Evolutionary conservation across 53 echinoderm and acorn worm species (phyloP).

Genomic region (Astropecten irregularis): DNA sequence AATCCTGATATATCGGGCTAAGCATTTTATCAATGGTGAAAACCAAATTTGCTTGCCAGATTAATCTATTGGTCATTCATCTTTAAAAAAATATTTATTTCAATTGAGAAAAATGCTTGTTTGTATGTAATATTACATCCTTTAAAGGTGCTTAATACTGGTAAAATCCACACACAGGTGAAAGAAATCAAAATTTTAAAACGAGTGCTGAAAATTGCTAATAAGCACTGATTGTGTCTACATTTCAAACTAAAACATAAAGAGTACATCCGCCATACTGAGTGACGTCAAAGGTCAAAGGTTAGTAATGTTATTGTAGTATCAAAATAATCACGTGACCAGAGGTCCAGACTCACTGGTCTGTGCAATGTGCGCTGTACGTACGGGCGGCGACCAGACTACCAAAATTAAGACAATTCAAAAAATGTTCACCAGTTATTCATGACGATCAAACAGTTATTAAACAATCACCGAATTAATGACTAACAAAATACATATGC

Average conservation of each 20-base stretch:
- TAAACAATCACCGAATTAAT: conserved; percentile 15
- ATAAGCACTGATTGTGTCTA: neutral
- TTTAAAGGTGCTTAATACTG: conserved; percentile 49
- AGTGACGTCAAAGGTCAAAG: neutral
- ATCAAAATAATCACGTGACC: neutral
- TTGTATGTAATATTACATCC: too few species aligned
- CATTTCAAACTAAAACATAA: neutral
- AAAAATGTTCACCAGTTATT: neutral
- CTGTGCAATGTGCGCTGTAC: neutral
- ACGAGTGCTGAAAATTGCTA: neutral
- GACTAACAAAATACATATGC: conserved; percentile 43
- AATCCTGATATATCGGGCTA: neutral
- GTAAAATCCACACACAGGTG: conserved; percentile 51
- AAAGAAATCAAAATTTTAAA: neutral
- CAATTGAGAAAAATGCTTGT: too few species aligned
- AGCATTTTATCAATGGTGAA: neutral
- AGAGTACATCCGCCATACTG: neutral
- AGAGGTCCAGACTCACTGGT: neutral
- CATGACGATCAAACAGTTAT: conserved; percentile 23
- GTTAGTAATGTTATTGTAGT: neutral
- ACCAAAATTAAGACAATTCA: conserved; percentile 4
- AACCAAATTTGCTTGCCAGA: neutral
- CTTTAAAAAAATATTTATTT: too few species aligned
- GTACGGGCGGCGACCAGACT: conserved; percentile 12
- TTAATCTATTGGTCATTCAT: conserved; percentile 9